Evolutionary conservation across 2,797 vertebrate genomes (phyloP).

Genomic region (Pelobates cultripes): DNA sequence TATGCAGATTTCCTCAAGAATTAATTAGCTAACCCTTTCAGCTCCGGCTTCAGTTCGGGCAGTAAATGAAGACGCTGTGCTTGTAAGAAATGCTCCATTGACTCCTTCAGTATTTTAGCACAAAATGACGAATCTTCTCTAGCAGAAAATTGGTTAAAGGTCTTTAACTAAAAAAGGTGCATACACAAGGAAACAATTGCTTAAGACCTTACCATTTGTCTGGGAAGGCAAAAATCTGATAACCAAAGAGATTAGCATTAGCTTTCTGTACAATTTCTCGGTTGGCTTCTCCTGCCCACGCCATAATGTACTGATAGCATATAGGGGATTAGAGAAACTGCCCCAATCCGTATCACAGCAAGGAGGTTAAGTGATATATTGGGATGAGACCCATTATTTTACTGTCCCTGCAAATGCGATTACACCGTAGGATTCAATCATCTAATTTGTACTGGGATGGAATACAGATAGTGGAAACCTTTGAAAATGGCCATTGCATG

Average conservation of each 20-base stretch:
- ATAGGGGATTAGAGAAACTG: constrained; percentile 54
- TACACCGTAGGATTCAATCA: constrained; percentile 51
- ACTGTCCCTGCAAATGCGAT: constrained; percentile 47
- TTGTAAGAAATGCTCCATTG: background rate
- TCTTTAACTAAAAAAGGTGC: constrained; percentile 13
- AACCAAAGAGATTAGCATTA: constrained; percentile 54
- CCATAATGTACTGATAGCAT: constrained; percentile 55
- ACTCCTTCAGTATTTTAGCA: background rate
- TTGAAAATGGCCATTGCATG: constrained; percentile 1
- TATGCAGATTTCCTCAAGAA: too few relatives aligned
- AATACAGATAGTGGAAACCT: constrained; percentile 38
- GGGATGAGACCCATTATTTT: constrained; percentile 56
- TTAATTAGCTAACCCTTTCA: constrained; percentile 1
- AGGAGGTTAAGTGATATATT: constrained; percentile 55
- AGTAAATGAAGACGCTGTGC: too few relatives aligned
- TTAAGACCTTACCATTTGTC: constrained; percentile 40
- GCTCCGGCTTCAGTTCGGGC: background rate
- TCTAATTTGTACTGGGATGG: constrained; percentile 42
- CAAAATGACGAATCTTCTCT: background rate
- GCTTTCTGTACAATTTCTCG: constrained; percentile 52
- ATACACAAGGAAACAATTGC: constrained; percentile 39
- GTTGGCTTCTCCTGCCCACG: constrained; percentile 50
- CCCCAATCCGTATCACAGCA: constrained; percentile 56
- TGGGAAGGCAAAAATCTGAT: constrained; percentile 43
- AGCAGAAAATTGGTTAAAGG: constrained; percentile 43